phyloP scores from a whole-genome alignment of 2,888 invertebrate genomes.

The Leptopterna dolabrata region DNA sequence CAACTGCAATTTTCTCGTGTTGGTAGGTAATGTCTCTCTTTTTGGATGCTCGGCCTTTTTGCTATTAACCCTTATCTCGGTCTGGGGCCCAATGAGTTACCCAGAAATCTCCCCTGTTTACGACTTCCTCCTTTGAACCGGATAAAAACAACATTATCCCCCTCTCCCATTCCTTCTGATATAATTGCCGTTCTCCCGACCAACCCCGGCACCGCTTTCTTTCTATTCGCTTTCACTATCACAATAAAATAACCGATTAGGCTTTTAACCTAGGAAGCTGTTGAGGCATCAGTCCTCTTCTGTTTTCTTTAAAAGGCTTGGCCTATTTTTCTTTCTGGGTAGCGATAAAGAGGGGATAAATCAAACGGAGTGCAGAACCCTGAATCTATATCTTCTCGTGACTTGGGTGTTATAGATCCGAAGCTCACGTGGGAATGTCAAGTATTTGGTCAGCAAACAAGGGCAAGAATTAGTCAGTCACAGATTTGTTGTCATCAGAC shows the following conservation, averaged over 20 bases:
- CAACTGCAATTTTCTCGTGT: not conserved
- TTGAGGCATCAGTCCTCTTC: not conserved
- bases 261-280: not conserved
- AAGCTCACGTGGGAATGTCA: no score
- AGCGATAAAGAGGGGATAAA: no score
- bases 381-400: no score
- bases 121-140: slow-evolving; percentile 33
- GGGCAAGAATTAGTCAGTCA: no score
- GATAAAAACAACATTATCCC: slow-evolving; percentile 44
- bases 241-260: not conserved
- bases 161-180: slow-evolving; percentile 12
- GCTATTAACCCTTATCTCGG: slow-evolving; percentile 27
- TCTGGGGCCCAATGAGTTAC: slow-evolving; percentile 27
- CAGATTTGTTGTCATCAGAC: no score
- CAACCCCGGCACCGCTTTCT: not conserved
- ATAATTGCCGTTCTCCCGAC: slow-evolving; percentile 14
- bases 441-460: no score
- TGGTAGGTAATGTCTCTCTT: not conserved
- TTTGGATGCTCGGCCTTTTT: not conserved
- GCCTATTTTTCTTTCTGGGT: no score
- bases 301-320: not conserved
- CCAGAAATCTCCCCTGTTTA: slow-evolving; percentile 37
- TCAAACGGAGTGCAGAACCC: no score
- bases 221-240: not conserved
- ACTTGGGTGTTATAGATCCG: no score